Evolutionary conservation across 2,888 invertebrate species (phyloP), one percentile per base, ranked within the genome.

Genomic region (Meloe dianella): DNA sequence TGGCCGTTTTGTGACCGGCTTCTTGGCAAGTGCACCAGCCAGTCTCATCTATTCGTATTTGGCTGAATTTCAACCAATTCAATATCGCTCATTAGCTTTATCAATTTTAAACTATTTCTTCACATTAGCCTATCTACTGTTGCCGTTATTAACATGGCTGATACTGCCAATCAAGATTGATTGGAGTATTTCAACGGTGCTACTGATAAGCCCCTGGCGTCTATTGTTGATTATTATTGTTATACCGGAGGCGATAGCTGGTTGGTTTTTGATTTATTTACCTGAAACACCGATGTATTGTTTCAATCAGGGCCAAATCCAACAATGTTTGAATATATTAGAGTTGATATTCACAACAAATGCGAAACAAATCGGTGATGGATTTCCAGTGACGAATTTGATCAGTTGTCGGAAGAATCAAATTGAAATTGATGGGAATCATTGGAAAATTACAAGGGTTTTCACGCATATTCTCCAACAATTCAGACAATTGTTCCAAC

Each of bases 271-370:
- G 51, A 78, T 86, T 8, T 84, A 85, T 57, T 86, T 90, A 14
- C 93, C 94, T 0, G 95, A 95, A 79, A 94, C 92, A 70, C 94
- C 95, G 0, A 92, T 93, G 81, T 95, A 90, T 80, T 83, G 90
- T 54, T 85, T 90, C 47, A 87, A 90, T 0, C 88, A 87, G 62
- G 90, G 91, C 0, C 83, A 86, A 63, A 81, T 85, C 1, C 86
- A 88, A 0, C 85, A 86, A 54, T 90, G 92, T 0, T 78, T 93
- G 59, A 73, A 80, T 51, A 86, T 91, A 30, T 79, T 94, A 38
- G 85, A 85, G 63, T 79, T 77, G 3, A 90, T 93, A 69, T 93
- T 88, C 74, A 84, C 86, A 1, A 78, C 75, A 0, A 91, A 91
- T 74, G 84, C 85, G 51, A 86, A 87, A 1, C 79, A 80, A 1